phyloP scores from a whole-genome alignment of 2,888 invertebrate genomes.

The Cartodere bifasciata region DNA sequence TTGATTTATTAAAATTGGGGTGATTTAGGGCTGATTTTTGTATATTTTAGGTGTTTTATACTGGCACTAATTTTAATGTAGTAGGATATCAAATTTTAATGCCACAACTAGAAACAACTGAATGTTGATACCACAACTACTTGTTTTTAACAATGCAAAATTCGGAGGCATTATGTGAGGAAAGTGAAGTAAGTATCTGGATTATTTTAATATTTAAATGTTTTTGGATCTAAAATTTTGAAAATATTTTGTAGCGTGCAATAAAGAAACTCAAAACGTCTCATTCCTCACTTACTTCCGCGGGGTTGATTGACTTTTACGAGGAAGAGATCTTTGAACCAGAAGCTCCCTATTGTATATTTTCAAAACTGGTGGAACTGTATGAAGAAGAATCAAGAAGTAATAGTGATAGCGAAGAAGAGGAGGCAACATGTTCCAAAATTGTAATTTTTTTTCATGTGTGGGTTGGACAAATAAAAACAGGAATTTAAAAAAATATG shows the following conservation, averaged over 20 bases:
- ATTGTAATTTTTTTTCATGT: too few relatives aligned
- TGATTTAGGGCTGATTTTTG: neutral
- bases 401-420: slow-evolving; percentile 21
- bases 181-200: slow-evolving; percentile 45
- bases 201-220: slow-evolving; percentile 11
- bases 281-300: slow-evolving; percentile 30
- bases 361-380: slow-evolving; percentile 33
- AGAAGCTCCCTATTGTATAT: slow-evolving; percentile 31
- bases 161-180: slow-evolving; percentile 52
- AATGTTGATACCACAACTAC: slow-evolving; percentile 34
- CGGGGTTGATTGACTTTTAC: slow-evolving; percentile 26
- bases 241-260: slow-evolving; percentile 25
- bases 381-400: slow-evolving; percentile 29
- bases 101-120: slow-evolving; percentile 29
- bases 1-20: too few relatives aligned
- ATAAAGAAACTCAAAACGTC: slow-evolving; percentile 29
- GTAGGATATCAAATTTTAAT: slow-evolving; percentile 1
- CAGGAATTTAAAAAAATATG: too few relatives aligned
- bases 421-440: too few relatives aligned
- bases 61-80: too few relatives aligned
- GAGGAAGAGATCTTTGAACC: slow-evolving; percentile 16
- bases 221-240: slow-evolving; percentile 2
- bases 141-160: slow-evolving; percentile 47
- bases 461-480: too few relatives aligned
- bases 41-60: neutral